Conservation (phyloP, 2,888 invertebrate genomes). For the Caenorhabditis japonica region DNA sequence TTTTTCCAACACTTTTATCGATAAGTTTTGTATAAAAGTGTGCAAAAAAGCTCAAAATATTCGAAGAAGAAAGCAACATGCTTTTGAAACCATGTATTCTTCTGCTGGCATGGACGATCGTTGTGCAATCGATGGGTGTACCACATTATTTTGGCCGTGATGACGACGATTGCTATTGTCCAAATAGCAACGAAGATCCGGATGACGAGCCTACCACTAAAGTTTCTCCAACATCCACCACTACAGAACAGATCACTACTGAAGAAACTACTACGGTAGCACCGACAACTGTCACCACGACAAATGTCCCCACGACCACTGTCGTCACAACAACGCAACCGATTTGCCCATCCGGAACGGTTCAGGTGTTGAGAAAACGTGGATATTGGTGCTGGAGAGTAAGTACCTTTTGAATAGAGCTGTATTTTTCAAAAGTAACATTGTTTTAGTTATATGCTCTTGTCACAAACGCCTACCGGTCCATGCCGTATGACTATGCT, state of each 20-base stretch:
- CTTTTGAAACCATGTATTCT: background rate
- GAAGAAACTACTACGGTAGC: background rate
- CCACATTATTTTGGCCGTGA: background rate
- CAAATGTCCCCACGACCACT: background rate
- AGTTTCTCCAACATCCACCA: background rate
- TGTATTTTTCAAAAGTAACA: too few relatives aligned
- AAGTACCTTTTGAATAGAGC: too few relatives aligned
- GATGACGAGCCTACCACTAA: background rate
- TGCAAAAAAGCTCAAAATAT: background rate
- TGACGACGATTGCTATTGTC: background rate
- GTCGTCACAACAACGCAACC: background rate
- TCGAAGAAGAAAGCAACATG: background rate
- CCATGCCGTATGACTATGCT: too few relatives aligned
- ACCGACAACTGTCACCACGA: constrained; percentile 5
- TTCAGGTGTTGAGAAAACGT: too few relatives aligned
- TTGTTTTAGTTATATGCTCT: too few relatives aligned
- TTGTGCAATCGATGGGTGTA: constrained; percentile 3
- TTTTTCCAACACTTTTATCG: constrained; percentile 6
- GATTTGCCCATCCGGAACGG: too few relatives aligned
- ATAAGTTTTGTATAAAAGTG: background rate
- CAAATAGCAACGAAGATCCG: too few relatives aligned
- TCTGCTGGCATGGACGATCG: background rate
- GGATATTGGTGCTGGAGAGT: too few relatives aligned
- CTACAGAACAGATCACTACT: background rate
- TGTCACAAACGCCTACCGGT: too few relatives aligned